A percentile compares a stretch with the other conserved stretches of the same genome.
phyloP scores from a whole-genome alignment of 2,888 invertebrate species.

The Boloria euphrosyne region DNA sequence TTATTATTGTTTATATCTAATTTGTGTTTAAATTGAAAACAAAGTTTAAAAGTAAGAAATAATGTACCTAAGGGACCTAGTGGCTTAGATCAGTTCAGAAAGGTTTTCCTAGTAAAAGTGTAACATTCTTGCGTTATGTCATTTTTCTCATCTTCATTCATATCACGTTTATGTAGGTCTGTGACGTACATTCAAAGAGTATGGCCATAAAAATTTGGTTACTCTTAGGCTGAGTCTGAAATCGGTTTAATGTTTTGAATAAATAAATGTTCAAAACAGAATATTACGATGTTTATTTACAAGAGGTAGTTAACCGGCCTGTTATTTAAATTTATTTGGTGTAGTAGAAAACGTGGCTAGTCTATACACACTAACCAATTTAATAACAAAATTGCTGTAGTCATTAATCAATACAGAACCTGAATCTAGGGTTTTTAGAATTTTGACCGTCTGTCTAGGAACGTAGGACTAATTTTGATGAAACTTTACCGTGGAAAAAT shows the following conservation, averaged over 20 bases:
- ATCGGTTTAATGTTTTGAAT: slow-evolving; percentile 39
- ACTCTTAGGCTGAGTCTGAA: slow-evolving; percentile 33
- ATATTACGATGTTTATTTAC: slow-evolving; percentile 27
- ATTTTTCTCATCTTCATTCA: slow-evolving; percentile 26
- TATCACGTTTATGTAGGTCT: slow-evolving; percentile 33
- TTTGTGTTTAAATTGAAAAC: neutral
- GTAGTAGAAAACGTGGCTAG: neutral
- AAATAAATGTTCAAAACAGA: slow-evolving; percentile 30
- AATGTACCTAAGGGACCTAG: neutral
- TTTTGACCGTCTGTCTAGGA: too few species aligned
- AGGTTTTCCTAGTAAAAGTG: neutral
- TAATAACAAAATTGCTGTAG: too few species aligned
- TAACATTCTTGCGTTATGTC: neutral
- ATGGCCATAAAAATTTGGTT: slow-evolving; percentile 28
- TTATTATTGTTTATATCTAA: neutral
- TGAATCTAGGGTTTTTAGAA: too few species aligned
- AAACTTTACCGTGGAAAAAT: too few species aligned
- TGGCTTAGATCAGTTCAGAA: neutral
- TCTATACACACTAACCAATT: too few species aligned
- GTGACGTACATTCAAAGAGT: slow-evolving; percentile 28
- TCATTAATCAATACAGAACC: too few species aligned
- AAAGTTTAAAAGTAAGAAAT: neutral
- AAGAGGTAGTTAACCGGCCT: slow-evolving; percentile 15
- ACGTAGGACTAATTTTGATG: too few species aligned
- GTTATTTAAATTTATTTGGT: neutral